Evolutionary conservation across 2,888 invertebrate genomes (phyloP), one percentile per base, ranked within the genome.

Genomic region (Drosophila picticornis): DNA sequence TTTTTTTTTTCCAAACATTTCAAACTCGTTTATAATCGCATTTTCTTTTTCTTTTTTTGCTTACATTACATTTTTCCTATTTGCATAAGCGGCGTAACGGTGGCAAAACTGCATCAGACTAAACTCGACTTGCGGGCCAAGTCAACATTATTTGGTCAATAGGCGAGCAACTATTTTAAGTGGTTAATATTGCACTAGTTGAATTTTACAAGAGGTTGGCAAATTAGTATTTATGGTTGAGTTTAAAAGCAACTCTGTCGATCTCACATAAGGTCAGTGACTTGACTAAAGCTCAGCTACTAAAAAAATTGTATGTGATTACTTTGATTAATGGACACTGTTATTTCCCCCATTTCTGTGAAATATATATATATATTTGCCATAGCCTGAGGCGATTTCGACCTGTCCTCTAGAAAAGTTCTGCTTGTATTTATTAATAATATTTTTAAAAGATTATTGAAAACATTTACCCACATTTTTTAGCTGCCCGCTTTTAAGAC

Each of bases 11-110:
- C 11, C 36, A 65, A 61, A 43, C 53, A 58, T 38, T 48, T 60
- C 29, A 52, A 79, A 81, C 79, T 77, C 59, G 77, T 79, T 72
- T 69, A 40, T 29, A 53, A 66, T 46, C 56, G 36, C 53, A 55
- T 55, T 75, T 57, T 36, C 57, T 58, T 48, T 25, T 48, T 13
- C 13, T 4, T 11, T 34, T 25, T 36, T 34, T 27, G 16, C 62
- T 11, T 57, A 16, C 16, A 11, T 57, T 48, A 13, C 36, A 43
- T 59, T 16, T 27, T 27, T 40, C 43, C 6, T 50, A 65, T 75
- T 76, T 76, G 61, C 75, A 75, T 76, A 56, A 61, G 59, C 32
- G 25, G 25, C 25, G 46, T 27, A 53, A 32, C 36, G 59, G 22
- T 38, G 59, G 48, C 53, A 51, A 59, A 22, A 52, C 40, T 31